phyloP scores from a whole-genome alignment of 2,797 vertebrate species.

The Chelon labrosus region DNA sequence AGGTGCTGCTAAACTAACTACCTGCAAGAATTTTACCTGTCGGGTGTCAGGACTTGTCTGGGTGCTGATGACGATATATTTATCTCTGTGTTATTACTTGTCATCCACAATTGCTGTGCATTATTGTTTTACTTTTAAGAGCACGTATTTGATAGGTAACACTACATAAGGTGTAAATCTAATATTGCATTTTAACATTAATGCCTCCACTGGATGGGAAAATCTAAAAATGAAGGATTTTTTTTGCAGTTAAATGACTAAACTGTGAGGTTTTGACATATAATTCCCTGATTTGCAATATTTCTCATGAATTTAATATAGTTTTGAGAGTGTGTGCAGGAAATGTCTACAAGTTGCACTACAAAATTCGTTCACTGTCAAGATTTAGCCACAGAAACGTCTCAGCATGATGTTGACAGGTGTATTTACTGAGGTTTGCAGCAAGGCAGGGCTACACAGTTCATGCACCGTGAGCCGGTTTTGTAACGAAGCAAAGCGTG shows the following conservation, averaged over 20 bases:
- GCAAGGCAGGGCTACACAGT: background rate
- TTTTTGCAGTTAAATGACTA: background rate
- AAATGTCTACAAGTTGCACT: slow-evolving; percentile 2
- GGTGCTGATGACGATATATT: background rate
- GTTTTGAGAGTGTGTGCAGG: background rate
- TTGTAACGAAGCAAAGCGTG: background rate
- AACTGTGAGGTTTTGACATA: background rate
- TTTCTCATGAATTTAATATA: background rate
- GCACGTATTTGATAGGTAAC: background rate
- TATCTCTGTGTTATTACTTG: background rate
- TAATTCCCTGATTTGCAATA: background rate
- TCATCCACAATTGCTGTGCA: too few relatives aligned
- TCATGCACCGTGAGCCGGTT: background rate
- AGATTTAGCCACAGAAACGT: background rate
- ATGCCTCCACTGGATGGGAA: background rate
- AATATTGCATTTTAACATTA: background rate
- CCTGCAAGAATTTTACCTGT: slow-evolving; percentile 22
- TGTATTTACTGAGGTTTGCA: background rate
- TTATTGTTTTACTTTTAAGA: too few relatives aligned
- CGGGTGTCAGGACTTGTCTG: background rate
- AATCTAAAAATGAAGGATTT: background rate
- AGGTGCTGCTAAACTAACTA: slow-evolving; percentile 17
- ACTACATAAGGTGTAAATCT: background rate
- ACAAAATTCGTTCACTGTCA: background rate
- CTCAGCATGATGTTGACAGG: background rate